Conservation (phyloP, 2,888 invertebrate species). For the Periphyllus acericola region DNA sequence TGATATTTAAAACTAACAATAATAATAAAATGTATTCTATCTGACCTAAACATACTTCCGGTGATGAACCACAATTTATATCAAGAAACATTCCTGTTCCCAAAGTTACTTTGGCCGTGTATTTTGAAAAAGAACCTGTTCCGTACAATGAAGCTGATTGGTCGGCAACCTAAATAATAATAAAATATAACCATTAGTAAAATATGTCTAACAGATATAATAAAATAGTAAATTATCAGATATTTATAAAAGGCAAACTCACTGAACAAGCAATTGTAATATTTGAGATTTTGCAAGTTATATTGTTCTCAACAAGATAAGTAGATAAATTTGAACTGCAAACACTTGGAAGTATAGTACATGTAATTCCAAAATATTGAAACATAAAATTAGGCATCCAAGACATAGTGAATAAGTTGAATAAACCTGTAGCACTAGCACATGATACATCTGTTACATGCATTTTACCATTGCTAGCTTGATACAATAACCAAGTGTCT, state of each 20-base stretch:
- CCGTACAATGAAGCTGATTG: constrained; percentile 92
- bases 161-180: constrained; percentile 77
- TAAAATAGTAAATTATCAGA: background rate
- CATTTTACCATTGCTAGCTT: constrained; percentile 70
- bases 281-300: constrained; percentile 73
- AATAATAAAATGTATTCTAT: background rate
- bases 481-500: constrained; percentile 93
- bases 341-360: constrained; percentile 80
- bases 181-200: constrained; percentile 38
- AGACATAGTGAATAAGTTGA: constrained; percentile 87
- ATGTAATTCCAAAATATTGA: constrained; percentile 78
- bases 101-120: constrained; percentile 87
- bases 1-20: background rate
- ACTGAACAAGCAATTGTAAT: constrained; percentile 84
- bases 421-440: constrained; percentile 91
- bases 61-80: constrained; percentile 77
- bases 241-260: constrained; percentile 67
- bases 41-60: constrained; percentile 62
- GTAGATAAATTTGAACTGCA: constrained; percentile 78
- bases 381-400: constrained; percentile 81
- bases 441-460: constrained; percentile 91
- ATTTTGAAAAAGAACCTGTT: constrained; percentile 80
- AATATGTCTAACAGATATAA: background rate
- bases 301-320: constrained; percentile 74
- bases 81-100: constrained; percentile 93